Evolutionary conservation across 2,888 invertebrate species (phyloP), one percentile per base, ranked within the genome.

Genomic region (Phengaris arion): DNA sequence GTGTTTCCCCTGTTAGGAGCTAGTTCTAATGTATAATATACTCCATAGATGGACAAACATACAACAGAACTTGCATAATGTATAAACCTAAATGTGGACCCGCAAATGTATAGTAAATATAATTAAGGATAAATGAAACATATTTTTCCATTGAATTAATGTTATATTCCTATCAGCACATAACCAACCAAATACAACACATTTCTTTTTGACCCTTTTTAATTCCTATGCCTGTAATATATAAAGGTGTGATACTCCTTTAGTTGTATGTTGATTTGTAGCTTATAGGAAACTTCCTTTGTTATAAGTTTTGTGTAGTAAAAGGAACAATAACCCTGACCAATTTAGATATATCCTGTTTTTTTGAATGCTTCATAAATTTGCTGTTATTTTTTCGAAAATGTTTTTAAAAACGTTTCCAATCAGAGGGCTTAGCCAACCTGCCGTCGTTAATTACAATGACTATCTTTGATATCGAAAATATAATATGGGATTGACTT

Each of bases 111-210:
- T 75, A 70, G 75, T 70, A 75, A 57, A 75, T 70, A 70, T 75
- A 59, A 68, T 70, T 86, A 86, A 83, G 89, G 87, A 87, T 90
- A 86, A 86, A 84, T 88, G 82, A 82, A 87, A 85, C 87, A 89
- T 90, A 90, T 91, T 91, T 91, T 91, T 91, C 87, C 89, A 92
- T 85, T 86, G 86, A 87, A 85, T 83, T 85, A 81, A 79, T 81
- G 79, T 80, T 81, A 81, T 81, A 80, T 82, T 83, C 82, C 79
- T 80, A 77, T 81, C 80, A 80, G 80, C 82, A 82, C 80, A 10
- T 79, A 78, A 81, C 79, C 80, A 80, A 82, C 80, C 81, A 79
- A 81, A 82, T 54, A 69, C 74, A 78, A 77, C 45, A 74, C n/a
- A 69, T 69, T 55, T 68, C 54, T 57, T 69, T 70, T 69, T 74